A percentile compares a stretch with the other conserved stretches of the same genome.
Evolutionary conservation across 2,113 vertebrate species (phyloP).

Genomic region (Dissostichus mawsoni): DNA sequence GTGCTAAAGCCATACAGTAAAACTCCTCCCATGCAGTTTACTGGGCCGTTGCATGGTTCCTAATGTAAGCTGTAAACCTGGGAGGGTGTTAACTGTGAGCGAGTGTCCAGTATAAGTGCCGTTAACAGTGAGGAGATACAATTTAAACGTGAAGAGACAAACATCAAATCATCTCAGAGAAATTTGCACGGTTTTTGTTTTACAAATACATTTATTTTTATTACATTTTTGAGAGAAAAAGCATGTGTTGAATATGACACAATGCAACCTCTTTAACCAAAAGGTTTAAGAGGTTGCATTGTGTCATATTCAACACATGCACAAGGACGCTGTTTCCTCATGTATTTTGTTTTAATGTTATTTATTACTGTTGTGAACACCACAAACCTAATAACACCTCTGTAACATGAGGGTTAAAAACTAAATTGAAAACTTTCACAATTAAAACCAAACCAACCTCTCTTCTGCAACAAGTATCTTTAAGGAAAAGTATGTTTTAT

Average conservation of each 20-base stretch:
- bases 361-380: background rate
- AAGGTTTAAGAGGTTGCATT: too few relatives aligned
- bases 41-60: conserved; percentile 21
- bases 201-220: conserved; percentile 19
- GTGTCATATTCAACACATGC: background rate
- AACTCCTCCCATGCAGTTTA: conserved; percentile 54
- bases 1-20: conserved; percentile 34
- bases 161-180: background rate
- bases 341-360: background rate
- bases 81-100: conserved; percentile 59
- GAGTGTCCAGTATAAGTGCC: conserved; percentile 34
- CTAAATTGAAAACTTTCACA: too few relatives aligned
- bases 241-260: too few relatives aligned
- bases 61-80: conserved; percentile 45
- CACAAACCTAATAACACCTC: background rate
- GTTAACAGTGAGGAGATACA: conserved; percentile 45
- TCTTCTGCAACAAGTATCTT: too few relatives aligned
- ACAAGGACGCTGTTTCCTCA: background rate
- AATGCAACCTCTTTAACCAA: background rate
- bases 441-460: too few relatives aligned
- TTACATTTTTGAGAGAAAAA: conserved; percentile 28
- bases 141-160: conserved; percentile 18
- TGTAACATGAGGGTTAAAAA: background rate
- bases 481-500: too few relatives aligned
- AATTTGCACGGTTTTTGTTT: conserved; percentile 7